Conservation (phyloP, 2,888 invertebrate species). For the Helicoverpa assulta region DNA sequence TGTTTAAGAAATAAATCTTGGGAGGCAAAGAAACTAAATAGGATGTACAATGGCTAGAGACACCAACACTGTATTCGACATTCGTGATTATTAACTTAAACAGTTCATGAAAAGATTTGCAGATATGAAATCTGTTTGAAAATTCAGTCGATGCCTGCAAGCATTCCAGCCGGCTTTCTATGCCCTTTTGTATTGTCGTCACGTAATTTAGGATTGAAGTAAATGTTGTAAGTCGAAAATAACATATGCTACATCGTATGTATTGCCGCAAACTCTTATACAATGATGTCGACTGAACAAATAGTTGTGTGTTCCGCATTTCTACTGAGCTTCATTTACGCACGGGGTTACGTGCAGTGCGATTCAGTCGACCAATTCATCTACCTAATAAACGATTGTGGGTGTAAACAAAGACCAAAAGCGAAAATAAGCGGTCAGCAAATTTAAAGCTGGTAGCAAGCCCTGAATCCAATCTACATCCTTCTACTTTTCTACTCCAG, state of each 20-base stretch:
- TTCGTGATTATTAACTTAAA: neutral
- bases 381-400: constrained; percentile 66
- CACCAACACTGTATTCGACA: neutral
- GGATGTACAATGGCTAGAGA: neutral
- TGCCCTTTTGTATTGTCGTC: constrained; percentile 83
- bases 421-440: neutral
- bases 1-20: neutral
- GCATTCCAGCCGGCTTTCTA: constrained; percentile 69
- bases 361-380: constrained; percentile 72
- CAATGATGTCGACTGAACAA: constrained; percentile 89
- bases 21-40: neutral
- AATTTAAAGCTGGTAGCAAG: constrained; percentile 2
- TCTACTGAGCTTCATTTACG: constrained; percentile 88
- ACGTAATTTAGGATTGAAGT: constrained; percentile 87
- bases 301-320: constrained; percentile 90
- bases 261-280: constrained; percentile 88
- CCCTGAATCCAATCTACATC: constrained; percentile 3
- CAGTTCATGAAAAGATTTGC: constrained; percentile 15
- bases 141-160: constrained; percentile 53
- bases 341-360: constrained; percentile 81
- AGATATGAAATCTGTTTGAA: constrained; percentile 54
- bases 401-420: constrained; percentile 46
- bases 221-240: constrained; percentile 89
- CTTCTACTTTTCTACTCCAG: constrained; percentile 44
- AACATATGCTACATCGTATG: constrained; percentile 86